phyloP scores from a whole-genome alignment of 2,113 vertebrate genomes.

The Atherinomorus stipes region DNA sequence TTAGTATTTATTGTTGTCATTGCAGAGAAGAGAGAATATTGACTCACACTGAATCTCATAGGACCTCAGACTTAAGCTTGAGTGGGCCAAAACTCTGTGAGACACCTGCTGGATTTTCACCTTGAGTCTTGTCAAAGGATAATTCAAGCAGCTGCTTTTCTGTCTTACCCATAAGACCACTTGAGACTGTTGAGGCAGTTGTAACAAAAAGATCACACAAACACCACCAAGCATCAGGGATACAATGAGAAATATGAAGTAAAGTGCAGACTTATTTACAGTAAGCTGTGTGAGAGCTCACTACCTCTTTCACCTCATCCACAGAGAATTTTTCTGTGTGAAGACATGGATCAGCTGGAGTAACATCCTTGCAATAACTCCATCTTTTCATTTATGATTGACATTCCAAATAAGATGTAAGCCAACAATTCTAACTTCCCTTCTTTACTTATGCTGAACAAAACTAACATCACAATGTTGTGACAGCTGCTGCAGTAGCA shows the following conservation, averaged over 20 bases:
- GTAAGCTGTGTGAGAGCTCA: neutral
- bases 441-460: no score
- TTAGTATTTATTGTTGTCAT: no score
- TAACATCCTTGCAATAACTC: neutral
- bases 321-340: neutral
- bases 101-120: neutral
- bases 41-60: neutral
- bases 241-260: conserved; percentile 5
- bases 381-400: neutral
- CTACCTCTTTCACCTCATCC: neutral
- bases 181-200: neutral
- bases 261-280: neutral
- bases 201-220: conserved; percentile 5
- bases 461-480: neutral
- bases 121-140: neutral
- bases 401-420: neutral
- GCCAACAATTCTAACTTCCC: neutral
- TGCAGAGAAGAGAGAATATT: neutral
- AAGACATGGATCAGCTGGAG: neutral
- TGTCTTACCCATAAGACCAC: conserved; percentile 1
- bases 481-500: neutral
- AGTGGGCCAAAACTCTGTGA: neutral
- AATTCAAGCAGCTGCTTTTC: conserved; percentile 9
- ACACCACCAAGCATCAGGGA: neutral
- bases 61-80: neutral